Evolutionary conservation across 2,113 vertebrate genomes (phyloP).

Genomic region (Daubentonia madagascariensis): DNA sequence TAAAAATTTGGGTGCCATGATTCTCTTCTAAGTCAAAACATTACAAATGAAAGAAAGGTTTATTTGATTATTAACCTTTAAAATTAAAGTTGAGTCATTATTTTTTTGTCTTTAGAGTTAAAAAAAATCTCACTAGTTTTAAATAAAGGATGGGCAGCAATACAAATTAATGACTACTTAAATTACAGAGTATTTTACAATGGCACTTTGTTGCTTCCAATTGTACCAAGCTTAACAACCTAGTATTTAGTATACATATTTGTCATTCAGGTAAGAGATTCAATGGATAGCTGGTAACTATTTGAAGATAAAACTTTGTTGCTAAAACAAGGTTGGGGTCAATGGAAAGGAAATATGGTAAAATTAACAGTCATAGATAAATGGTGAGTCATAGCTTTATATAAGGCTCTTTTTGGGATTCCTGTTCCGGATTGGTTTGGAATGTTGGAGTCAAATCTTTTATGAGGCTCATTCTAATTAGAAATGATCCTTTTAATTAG

Average conservation of each 20-base stretch:
- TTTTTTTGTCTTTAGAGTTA: background rate
- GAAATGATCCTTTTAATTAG: background rate
- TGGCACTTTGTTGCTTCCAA: background rate
- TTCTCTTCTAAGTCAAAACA: conserved; percentile 34
- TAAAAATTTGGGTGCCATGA: background rate
- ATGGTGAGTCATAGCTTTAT: background rate
- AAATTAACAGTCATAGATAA: background rate
- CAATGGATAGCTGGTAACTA: background rate
- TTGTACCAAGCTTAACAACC: background rate
- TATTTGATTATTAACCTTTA: background rate
- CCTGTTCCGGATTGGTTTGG: background rate
- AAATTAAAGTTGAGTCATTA: background rate
- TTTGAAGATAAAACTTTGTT: background rate
- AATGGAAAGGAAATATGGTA: background rate
- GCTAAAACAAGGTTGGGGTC: background rate
- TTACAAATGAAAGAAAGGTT: background rate
- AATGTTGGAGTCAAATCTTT: background rate
- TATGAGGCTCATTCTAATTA: background rate
- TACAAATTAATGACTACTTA: background rate
- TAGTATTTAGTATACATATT: background rate
- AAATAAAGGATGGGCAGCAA: background rate
- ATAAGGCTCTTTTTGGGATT: background rate
- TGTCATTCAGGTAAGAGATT: background rate
- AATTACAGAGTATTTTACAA: background rate
- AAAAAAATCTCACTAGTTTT: background rate